Conservation (phyloP, 1,140 invertebrate genomes). For the Pogonognathellus flavescens region DNA sequence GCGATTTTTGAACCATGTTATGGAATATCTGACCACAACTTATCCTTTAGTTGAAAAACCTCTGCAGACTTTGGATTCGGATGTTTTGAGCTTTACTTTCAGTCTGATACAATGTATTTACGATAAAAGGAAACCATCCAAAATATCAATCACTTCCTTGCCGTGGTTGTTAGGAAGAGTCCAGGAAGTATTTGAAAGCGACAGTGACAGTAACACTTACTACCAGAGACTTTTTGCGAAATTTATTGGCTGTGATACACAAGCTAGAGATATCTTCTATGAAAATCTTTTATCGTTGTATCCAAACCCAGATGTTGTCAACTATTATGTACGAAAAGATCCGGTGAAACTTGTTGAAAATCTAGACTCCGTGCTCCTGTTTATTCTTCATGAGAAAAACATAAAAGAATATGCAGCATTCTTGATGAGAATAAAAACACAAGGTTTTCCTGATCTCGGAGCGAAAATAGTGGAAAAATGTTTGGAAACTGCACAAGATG, state of each 20-base stretch:
- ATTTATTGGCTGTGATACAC: background rate
- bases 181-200: constrained; percentile 10
- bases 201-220: background rate
- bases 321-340: constrained; percentile 7
- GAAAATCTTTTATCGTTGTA: background rate
- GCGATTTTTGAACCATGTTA: background rate
- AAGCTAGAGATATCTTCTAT: background rate
- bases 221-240: background rate
- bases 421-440: constrained; percentile 40
- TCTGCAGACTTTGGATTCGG: background rate
- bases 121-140: background rate
- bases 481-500: constrained; percentile 55
- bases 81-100: background rate
- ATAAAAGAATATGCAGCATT: constrained; percentile 47
- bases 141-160: background rate
- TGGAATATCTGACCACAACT: background rate
- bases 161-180: constrained; percentile 27
- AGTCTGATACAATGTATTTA: background rate
- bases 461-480: constrained; percentile 55
- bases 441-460: constrained; percentile 53
- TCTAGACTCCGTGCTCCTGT: constrained; percentile 24
- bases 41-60: constrained; percentile 4
- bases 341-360: constrained; percentile 23
- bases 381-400: constrained; percentile 10
- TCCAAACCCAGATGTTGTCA: background rate